Conservation (phyloP, 2,888 invertebrate species). For the Aethes cnicana region DNA sequence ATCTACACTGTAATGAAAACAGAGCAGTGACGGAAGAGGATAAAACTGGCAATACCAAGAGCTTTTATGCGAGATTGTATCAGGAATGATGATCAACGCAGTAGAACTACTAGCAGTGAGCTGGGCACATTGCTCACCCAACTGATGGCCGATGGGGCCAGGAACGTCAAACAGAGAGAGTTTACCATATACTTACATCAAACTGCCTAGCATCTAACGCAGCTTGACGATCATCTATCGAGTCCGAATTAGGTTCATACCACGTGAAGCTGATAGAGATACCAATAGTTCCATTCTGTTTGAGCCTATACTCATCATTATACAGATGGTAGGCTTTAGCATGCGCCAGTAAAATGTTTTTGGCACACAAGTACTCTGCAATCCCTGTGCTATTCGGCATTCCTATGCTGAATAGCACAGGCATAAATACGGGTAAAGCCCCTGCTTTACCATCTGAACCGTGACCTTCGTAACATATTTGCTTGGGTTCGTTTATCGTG, state of each 20-base stretch:
- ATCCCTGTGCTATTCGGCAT: slow-evolving; percentile 60
- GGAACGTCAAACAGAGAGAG: too few species aligned
- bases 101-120: too few species aligned
- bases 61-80: too few species aligned
- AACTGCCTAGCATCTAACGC: slow-evolving; percentile 78
- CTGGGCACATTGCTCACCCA: too few species aligned
- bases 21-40: too few species aligned
- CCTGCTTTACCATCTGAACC: slow-evolving; percentile 51
- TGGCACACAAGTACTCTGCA: slow-evolving; percentile 79
- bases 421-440: too few species aligned
- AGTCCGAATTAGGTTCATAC: slow-evolving; percentile 74
- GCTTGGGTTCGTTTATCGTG: slow-evolving; percentile 82
- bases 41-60: too few species aligned
- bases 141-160: too few species aligned
- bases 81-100: too few species aligned
- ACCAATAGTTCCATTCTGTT: slow-evolving; percentile 54
- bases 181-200: slow-evolving; percentile 64
- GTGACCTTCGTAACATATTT: slow-evolving; percentile 63
- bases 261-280: slow-evolving; percentile 66
- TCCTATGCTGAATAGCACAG: too few species aligned
- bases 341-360: slow-evolving; percentile 82
- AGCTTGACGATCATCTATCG: slow-evolving; percentile 71
- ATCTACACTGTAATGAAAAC: too few species aligned
- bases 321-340: slow-evolving; percentile 70
- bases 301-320: slow-evolving; percentile 47